Evolutionary conservation across 2,797 vertebrate genomes (phyloP), one percentile per base, ranked within the genome.

Genomic region (Nyctibius grandis): DNA sequence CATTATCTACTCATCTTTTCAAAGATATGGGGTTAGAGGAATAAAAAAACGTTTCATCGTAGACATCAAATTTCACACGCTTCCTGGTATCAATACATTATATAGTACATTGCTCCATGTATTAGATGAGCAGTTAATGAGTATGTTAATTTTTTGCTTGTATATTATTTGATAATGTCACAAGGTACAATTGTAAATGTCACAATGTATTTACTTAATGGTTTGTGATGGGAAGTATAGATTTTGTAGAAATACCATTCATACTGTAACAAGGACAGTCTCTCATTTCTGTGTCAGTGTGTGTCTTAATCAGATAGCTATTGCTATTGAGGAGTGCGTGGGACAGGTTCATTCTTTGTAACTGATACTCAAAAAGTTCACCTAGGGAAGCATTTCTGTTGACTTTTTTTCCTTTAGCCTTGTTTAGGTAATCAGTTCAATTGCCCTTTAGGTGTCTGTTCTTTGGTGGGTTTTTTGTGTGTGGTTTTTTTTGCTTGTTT

Each of bases 361-460:
- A 31, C 80, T 89, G 48, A 74, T 92, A 81, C 38, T 38, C 50
- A 31, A 85, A 31, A 77, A 44, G 12, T 63, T 56, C 61, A 85
- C 85, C 48, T 67, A 18, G 40, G 73, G 84, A 94, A 83, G 79
- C 13, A 42, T 28, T 90, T 83, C 34, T 56, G 25, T 64, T 93
- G 53, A 74, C 61, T 70, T 19, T 14, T 42, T 15, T 7, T 8
- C 33, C 26, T 40, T 59, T 74, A 47, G 5, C 11, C 1, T 36
- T 38, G 33, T 42, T 76, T 69, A 65, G 9, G 12, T 56, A 53
- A 60, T 60, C 6, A 42, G 6, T 69, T 67, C 34, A 26, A 11
- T 72, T 51, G 23, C 6, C n/a, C 2, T 48, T 53, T 15, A 57
- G 21, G 9, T 15, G 18, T 56, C 9, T 29, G 29, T 12, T 53